Evolutionary conservation across 2,888 invertebrate species (phyloP).

Genomic region (Drosophila prostipennis): DNA sequence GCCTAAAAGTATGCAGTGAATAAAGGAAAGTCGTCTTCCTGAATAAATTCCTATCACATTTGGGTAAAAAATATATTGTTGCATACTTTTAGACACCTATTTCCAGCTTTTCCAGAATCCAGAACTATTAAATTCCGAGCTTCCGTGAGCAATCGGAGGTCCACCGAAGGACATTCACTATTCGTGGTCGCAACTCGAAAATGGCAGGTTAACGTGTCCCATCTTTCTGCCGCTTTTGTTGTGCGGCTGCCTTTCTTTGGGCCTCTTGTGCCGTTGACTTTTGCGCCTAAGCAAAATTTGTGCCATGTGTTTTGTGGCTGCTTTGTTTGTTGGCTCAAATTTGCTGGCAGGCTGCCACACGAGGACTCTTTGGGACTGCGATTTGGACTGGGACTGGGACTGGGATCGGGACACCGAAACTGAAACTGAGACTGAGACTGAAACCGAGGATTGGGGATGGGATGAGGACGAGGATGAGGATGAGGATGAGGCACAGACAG

Average conservation of each 20-base stretch:
- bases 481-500: slow-evolving; percentile 26
- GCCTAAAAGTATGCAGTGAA: too few species aligned
- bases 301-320: slow-evolving; percentile 43
- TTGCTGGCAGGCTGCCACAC: slow-evolving; percentile 50
- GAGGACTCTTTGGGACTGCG: slow-evolving; percentile 27
- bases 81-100: too few species aligned
- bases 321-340: slow-evolving; percentile 48
- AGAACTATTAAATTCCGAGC: too few species aligned
- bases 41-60: too few species aligned
- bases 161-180: background rate
- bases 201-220: slow-evolving; percentile 22
- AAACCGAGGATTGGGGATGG: slow-evolving; percentile 6
- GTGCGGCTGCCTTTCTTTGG: slow-evolving; percentile 29
- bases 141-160: too few species aligned
- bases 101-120: too few species aligned
- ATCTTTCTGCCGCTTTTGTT: slow-evolving; percentile 42
- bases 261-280: slow-evolving; percentile 48
- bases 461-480: background rate
- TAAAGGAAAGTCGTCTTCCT: too few species aligned
- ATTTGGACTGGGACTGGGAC: slow-evolving; percentile 1
- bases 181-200: background rate
- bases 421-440: background rate
- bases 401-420: slow-evolving; percentile 1
- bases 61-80: too few species aligned
- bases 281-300: slow-evolving; percentile 44